Evolutionary conservation across 2,888 invertebrate species (phyloP).

Genomic region (Napeogenes sylphis): DNA sequence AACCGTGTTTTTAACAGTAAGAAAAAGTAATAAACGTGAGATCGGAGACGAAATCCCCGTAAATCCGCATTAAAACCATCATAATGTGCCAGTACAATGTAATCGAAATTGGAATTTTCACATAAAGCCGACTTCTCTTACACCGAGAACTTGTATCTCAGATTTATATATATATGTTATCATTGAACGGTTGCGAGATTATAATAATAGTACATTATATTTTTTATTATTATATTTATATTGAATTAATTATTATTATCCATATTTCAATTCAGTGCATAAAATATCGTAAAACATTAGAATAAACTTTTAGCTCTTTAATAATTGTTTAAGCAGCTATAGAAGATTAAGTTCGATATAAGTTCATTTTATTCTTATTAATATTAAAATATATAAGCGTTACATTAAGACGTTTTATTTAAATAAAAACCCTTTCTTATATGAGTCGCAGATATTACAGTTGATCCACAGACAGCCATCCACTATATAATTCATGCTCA

Average conservation of each 20-base stretch:
- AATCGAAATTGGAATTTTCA: conserved; percentile 27
- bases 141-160: not conserved
- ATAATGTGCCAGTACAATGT: conserved; percentile 28
- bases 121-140: conserved; percentile 10
- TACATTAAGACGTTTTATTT: too few species aligned
- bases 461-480: not conserved
- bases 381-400: too few species aligned
- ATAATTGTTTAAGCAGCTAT: too few species aligned
- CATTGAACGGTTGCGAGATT: not conserved
- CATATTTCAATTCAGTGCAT: too few species aligned
- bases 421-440: not conserved
- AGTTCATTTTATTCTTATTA: too few species aligned
- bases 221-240: too few species aligned
- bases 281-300: too few species aligned
- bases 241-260: too few species aligned
- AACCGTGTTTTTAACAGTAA: conserved; percentile 18
- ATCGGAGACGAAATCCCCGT: conserved; percentile 24
- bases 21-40: conserved; percentile 28
- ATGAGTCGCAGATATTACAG: conserved; percentile 4
- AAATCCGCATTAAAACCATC: conserved; percentile 29
- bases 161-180: not conserved
- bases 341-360: too few species aligned
- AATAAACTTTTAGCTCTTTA: too few species aligned
- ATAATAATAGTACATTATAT: not conserved
- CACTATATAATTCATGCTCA: conserved; percentile 11